Evolutionary conservation across 2,113 vertebrate species (phyloP).

Genomic region (Australoheros scitulus): DNA sequence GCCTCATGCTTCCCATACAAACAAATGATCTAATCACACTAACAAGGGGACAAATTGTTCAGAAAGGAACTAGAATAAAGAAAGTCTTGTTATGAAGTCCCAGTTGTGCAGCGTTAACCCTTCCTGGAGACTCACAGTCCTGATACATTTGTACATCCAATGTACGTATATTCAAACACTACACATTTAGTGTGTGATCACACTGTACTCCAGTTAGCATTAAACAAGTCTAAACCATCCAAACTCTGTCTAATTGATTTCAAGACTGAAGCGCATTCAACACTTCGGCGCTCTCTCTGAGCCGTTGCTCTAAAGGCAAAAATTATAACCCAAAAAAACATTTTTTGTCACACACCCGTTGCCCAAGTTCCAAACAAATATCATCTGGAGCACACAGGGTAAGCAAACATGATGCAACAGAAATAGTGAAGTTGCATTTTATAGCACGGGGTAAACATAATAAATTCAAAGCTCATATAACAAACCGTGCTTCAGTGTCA

Average conservation of each 20-base stretch:
- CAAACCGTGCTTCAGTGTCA: background rate
- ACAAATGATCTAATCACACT: background rate
- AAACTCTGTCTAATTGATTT: conserved; percentile 6
- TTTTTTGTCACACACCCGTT: background rate
- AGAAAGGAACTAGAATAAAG: background rate
- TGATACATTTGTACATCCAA: background rate
- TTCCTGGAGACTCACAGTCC: background rate
- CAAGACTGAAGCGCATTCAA: background rate
- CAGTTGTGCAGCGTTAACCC: background rate
- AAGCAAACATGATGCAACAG: background rate
- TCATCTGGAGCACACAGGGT: background rate
- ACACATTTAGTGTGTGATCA: background rate
- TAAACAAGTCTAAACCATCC: background rate
- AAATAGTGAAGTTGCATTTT: background rate
- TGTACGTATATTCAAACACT: background rate
- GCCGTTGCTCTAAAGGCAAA: background rate
- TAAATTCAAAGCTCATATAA: background rate
- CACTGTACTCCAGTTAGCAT: background rate
- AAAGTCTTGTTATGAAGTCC: background rate
- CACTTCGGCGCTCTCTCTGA: background rate
- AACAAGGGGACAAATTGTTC: background rate
- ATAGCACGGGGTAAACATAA: background rate
- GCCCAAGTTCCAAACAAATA: background rate
- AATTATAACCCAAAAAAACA: background rate
- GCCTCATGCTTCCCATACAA: background rate